Base-by-base conservation (phyloP, 2,888 invertebrate species). In the Oscheius sp. region DNA sequence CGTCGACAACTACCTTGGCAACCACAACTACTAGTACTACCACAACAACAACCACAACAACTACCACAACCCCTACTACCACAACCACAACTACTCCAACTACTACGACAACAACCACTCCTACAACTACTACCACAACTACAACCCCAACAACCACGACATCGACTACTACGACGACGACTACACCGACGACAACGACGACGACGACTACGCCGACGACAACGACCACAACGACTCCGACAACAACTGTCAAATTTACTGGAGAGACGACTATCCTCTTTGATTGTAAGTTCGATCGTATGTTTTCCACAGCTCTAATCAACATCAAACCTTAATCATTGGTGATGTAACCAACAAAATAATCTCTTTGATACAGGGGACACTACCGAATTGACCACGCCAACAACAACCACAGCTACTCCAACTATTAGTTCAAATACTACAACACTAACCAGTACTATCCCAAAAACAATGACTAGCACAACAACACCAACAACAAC, bases 221-320 rank as follows among this genome's bases (percentile, higher is more conserved):
- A 9, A 41, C 29, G 5, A 35, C 61, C 7, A 63, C 43, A n/a
- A 43, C 45, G 1, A 23, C 16, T 13, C 21, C 63, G 16, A 18
- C 29, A n/a, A 61, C 61, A 5, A 61, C 61, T 29, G 35, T n/a
- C 25, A 29, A n/a, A 56, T 13, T 21, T 21, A 56, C 56, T 3
- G 35, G 35, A 35, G 35, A 61, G 45, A 61, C 61, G 43, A 61
- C 61, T 1, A 61, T 61, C 25, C 43, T 61, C 23, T 61, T 61
- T 41, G 61, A 61, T 18, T 61, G 61, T 61, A 18, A 21, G 61
- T 61, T 61, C n/a, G 35, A 35, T 9, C 9, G n/a, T n/a, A n/a
- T 25, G 25, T 21, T 27, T 56, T 58, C 1, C 23, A 13, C 9
- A 58, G 5, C 35, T 9, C 35, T 35, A 35, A 35, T 35, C 35